Evolutionary conservation across 1,140 invertebrate species (phyloP).

Genomic region (Trachymyrmex cornetzi): DNA sequence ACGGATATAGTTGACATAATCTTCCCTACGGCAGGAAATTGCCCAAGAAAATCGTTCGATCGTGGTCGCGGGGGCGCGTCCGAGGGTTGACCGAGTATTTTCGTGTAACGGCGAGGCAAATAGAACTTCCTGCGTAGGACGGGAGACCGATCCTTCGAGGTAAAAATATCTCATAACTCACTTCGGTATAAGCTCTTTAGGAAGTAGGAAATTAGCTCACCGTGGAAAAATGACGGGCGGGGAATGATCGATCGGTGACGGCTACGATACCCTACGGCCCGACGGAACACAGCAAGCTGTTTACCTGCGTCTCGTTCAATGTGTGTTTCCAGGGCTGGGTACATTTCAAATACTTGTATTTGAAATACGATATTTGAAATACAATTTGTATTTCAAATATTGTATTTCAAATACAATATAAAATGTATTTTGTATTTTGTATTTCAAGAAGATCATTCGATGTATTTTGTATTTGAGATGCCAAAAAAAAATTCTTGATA

Average conservation of each 20-base stretch:
- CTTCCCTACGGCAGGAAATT: conserved; percentile 29
- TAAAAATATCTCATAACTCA: conserved; percentile 85
- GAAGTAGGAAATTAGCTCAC: conserved; percentile 85
- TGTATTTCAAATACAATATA: too few relatives aligned
- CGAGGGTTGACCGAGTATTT: conserved; percentile 48
- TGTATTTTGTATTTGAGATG: too few relatives aligned
- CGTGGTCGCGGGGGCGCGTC: conserved; percentile 29
- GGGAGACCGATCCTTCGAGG: conserved; percentile 80
- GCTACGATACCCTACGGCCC: conserved; percentile 63
- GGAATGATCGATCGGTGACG: conserved; percentile 83
- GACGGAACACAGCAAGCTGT: conserved; percentile 47
- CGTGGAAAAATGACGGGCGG: conserved; percentile 70
- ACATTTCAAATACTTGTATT: too few relatives aligned
- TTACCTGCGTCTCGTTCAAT: not conserved
- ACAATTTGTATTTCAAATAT: too few relatives aligned
- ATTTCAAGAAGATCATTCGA: too few relatives aligned
- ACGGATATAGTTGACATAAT: conserved; percentile 45
- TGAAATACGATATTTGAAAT: too few relatives aligned
- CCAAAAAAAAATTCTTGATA: too few relatives aligned
- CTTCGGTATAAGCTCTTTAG: conserved; percentile 84
- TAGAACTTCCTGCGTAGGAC: conserved; percentile 79
- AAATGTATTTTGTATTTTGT: too few relatives aligned
- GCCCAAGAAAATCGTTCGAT: conserved; percentile 26
- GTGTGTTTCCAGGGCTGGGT: not conserved
- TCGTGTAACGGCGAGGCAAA: conserved; percentile 61